Evolutionary conservation across 1,140 invertebrate species (phyloP).

Genomic region (Nebria ingens): DNA sequence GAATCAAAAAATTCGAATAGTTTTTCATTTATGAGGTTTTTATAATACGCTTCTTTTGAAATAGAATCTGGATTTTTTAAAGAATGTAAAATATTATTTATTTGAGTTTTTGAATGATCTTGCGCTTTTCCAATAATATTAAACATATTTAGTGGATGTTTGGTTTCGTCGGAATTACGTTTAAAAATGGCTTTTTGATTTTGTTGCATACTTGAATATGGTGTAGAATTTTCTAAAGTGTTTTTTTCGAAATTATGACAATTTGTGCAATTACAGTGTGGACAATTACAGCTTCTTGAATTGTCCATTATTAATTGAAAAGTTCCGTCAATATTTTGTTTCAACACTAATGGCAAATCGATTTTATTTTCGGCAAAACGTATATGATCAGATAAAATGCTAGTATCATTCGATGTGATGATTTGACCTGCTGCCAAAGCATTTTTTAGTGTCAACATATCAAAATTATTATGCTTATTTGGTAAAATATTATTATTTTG

Average conservation of each 20-base stretch:
- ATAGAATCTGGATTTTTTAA: too few species aligned
- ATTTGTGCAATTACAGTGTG: slow-evolving; percentile 16
- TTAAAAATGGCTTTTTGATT: neutral
- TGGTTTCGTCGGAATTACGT: neutral
- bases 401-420: too few species aligned
- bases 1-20: neutral
- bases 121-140: neutral
- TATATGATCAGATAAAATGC: slow-evolving; percentile 14
- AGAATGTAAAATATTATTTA: neutral
- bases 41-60: neutral
- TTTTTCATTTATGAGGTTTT: neutral
- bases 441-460: too few species aligned
- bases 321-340: slow-evolving; percentile 16
- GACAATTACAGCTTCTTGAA: slow-evolving; percentile 22
- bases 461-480: too few species aligned
- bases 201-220: neutral
- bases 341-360: slow-evolving; percentile 22
- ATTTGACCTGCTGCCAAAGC: too few species aligned
- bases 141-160: neutral
- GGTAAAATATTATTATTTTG: neutral
- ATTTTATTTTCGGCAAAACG: slow-evolving; percentile 22
- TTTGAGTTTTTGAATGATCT: neutral
- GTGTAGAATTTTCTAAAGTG: neutral
- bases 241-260: neutral
- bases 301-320: slow-evolving; percentile 21